Conservation (phyloP, 1,140 invertebrate genomes). For the Scaptodrosophila lebanonensis region DNA sequence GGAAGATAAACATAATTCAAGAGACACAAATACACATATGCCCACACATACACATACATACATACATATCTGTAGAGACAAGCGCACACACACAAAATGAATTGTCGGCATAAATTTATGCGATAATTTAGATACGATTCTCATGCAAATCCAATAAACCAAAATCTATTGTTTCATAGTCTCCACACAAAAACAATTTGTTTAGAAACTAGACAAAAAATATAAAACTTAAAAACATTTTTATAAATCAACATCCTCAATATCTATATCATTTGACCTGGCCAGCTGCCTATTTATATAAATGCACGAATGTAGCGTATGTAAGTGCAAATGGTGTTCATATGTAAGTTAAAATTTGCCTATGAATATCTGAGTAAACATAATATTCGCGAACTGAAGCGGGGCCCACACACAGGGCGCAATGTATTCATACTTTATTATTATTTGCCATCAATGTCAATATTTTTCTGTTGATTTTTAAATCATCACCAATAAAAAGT, state of each 20-base stretch:
- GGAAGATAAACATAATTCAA: slow-evolving; percentile 21
- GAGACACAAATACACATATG: slow-evolving; percentile 10
- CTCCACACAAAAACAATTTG: slow-evolving; percentile 43
- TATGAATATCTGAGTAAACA: slow-evolving; percentile 21
- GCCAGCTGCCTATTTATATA: neutral
- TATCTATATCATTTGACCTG: slow-evolving; percentile 20
- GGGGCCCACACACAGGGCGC: slow-evolving; percentile 8
- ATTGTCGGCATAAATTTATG: slow-evolving; percentile 69
- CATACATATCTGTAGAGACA: too few relatives aligned
- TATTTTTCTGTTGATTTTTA: slow-evolving; percentile 47
- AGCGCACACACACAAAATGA: slow-evolving; percentile 29
- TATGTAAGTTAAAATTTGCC: neutral
- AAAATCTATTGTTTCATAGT: slow-evolving; percentile 33
- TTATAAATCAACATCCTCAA: slow-evolving; percentile 19
- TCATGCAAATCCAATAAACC: slow-evolving; percentile 63
- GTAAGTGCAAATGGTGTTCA: too few relatives aligned
- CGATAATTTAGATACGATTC: slow-evolving; percentile 71
- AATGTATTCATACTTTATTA: slow-evolving; percentile 32
- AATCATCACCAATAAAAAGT: slow-evolving; percentile 32
- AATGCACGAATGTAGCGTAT: too few relatives aligned
- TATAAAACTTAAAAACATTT: slow-evolving; percentile 27
- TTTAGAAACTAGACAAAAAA: slow-evolving; percentile 22
- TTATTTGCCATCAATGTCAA: slow-evolving; percentile 56
- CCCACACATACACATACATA: slow-evolving; percentile 5
- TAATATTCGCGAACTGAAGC: slow-evolving; percentile 25